Evolutionary conservation across 2,797 vertebrate species (phyloP).

Genomic region (Syngnathus acus): DNA sequence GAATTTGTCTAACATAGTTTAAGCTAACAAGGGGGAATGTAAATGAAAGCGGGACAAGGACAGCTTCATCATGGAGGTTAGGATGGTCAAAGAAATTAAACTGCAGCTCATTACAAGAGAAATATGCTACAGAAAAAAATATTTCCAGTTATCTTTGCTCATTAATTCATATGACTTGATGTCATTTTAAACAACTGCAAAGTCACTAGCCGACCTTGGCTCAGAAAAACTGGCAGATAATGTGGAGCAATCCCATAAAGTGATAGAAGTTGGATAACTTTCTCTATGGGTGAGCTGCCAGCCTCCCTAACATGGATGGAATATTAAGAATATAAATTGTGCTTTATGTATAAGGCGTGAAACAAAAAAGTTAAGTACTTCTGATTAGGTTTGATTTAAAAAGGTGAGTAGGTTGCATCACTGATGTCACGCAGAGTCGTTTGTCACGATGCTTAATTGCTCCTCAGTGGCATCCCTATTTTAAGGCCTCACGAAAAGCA

Average conservation of each 20-base stretch:
- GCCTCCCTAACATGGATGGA: constrained; percentile 1
- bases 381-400: constrained; percentile 9
- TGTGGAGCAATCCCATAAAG: constrained; percentile 20
- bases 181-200: constrained; percentile 61
- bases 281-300: constrained; percentile 36
- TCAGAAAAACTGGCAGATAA: constrained; percentile 17
- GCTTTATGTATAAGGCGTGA: not conserved
- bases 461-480: constrained; percentile 21
- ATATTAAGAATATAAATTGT: not conserved
- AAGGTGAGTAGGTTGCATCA: constrained; percentile 31
- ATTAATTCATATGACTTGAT: constrained; percentile 24
- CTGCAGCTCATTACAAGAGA: not conserved
- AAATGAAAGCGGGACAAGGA: not conserved
- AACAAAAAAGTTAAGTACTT: not conserved
- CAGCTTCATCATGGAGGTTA: not conserved
- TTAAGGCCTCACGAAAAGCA: not conserved
- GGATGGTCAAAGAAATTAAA: not conserved
- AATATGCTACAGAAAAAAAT: not conserved
- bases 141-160: constrained; percentile 8
- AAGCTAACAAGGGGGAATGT: not conserved
- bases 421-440: constrained; percentile 20
- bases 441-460: constrained; percentile 4
- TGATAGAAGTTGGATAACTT: constrained; percentile 57
- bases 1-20: not conserved
- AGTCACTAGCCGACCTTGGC: constrained; percentile 73